Percentiles rank a stretch among this genome's conserved stretches.
Conservation (phyloP, 2,797 vertebrate genomes). For the Dipus sagitta region DNA sequence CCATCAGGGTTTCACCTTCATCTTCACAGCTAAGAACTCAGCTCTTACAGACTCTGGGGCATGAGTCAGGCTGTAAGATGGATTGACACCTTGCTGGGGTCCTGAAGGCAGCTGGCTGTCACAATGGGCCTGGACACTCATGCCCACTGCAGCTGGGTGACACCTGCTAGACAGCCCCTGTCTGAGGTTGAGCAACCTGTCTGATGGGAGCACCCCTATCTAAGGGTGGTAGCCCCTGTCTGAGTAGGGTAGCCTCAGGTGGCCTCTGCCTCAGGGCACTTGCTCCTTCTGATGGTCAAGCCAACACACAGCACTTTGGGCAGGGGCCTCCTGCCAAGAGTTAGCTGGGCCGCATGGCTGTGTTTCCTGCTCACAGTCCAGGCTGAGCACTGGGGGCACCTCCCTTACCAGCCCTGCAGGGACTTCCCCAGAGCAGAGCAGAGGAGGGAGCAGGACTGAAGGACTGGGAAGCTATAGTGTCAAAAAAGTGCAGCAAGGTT, state of each 20-base stretch:
- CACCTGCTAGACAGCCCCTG: background rate
- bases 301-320: background rate
- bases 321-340: background rate
- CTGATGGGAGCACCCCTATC: too few species aligned
- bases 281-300: background rate
- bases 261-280: background rate
- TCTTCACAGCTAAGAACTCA: background rate
- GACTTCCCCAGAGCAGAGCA: conserved; percentile 22
- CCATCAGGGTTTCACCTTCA: background rate
- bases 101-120: background rate
- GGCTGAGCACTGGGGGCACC: background rate
- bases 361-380: background rate
- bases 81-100: too few species aligned
- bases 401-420: background rate
- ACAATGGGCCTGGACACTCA: background rate
- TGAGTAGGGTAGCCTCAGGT: too few species aligned
- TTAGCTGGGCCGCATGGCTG: rapidly evolving
- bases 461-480: background rate
- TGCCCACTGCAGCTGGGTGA: background rate
- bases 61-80: background rate
- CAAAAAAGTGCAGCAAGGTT: background rate
- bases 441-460: background rate
- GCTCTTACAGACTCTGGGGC: background rate
- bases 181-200: too few species aligned
- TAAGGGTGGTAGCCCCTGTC: too few species aligned